Evolutionary conservation across 1,140 invertebrate genomes (phyloP).

Genomic region (Musca domestica): DNA sequence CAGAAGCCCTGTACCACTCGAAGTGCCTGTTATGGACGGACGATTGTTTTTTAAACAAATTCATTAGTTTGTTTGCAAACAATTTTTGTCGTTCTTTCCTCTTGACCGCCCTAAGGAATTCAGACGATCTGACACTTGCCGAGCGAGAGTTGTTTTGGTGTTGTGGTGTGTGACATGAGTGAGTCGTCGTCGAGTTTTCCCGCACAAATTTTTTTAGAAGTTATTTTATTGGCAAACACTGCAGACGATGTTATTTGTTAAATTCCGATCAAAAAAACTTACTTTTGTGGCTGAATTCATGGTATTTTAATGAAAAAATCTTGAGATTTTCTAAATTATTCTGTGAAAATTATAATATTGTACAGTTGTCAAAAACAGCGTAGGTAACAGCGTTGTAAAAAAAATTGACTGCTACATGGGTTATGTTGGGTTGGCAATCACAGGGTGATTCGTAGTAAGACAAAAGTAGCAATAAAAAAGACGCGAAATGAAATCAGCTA

Average conservation of each 20-base stretch:
- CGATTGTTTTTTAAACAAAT: not conserved
- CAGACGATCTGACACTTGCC: conserved; percentile 21
- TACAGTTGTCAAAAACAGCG: conserved; percentile 25
- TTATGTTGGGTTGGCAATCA: not conserved
- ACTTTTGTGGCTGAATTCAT: conserved; percentile 63
- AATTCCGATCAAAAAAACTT: conserved; percentile 32
- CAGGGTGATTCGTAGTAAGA: not conserved
- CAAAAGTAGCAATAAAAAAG: too few species aligned
- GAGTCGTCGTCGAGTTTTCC: conserved; percentile 19
- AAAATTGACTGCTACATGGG: not conserved
- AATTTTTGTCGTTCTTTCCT: conserved; percentile 19
- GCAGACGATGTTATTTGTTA: not conserved
- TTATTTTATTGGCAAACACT: not conserved
- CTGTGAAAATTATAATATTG: conserved; percentile 11
- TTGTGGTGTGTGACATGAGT: not conserved
- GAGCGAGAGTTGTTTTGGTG: conserved; percentile 19
- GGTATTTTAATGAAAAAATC: conserved; percentile 19
- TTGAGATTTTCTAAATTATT: conserved; percentile 16
- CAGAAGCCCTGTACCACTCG: too few species aligned
- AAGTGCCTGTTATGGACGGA: not conserved
- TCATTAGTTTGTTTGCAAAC: conserved; percentile 15
- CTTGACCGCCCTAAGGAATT: conserved; percentile 22
- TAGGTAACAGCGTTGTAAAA: conserved; percentile 19
- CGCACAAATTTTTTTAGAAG: conserved; percentile 12
- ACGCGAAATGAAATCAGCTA: too few species aligned